phyloP scores from a whole-genome alignment of 2,888 invertebrate species.

The Drosophila percnosoma region DNA sequence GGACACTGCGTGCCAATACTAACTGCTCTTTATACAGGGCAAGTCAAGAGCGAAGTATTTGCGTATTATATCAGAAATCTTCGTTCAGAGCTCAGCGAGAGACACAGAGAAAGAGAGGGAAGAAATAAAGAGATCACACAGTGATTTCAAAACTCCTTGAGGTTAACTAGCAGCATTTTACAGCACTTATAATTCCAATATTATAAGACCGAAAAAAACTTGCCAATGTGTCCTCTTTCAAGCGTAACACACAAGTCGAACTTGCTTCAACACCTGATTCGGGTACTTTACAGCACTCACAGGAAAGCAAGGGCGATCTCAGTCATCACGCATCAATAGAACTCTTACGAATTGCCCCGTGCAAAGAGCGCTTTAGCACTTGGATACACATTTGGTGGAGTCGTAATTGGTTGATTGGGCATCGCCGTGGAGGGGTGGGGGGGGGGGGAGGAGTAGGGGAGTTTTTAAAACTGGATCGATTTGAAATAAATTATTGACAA shows the following conservation, averaged over 20 bases:
- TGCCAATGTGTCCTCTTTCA: background rate
- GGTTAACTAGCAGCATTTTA: background rate
- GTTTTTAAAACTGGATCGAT: background rate
- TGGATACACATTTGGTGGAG: background rate
- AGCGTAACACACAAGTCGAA: background rate
- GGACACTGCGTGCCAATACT: background rate
- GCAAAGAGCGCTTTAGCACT: background rate
- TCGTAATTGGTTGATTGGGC: background rate
- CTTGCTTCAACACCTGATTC: background rate
- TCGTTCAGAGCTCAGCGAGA: background rate
- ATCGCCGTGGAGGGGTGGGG: background rate
- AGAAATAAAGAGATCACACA: background rate
- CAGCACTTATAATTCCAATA: background rate
- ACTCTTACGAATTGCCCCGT: background rate
- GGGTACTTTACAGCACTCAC: background rate
- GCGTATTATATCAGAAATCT: background rate
- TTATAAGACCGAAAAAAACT: background rate
- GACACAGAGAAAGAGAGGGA: background rate
- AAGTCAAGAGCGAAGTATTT: background rate
- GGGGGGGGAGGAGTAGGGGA: accelerated
- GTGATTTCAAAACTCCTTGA: background rate
- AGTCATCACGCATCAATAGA: background rate
- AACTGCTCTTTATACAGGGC: background rate
- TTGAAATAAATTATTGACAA: background rate
- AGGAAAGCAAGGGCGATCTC: background rate